phyloP scores from a whole-genome alignment of 2,797 vertebrate genomes.

The Myotis findleyi region DNA sequence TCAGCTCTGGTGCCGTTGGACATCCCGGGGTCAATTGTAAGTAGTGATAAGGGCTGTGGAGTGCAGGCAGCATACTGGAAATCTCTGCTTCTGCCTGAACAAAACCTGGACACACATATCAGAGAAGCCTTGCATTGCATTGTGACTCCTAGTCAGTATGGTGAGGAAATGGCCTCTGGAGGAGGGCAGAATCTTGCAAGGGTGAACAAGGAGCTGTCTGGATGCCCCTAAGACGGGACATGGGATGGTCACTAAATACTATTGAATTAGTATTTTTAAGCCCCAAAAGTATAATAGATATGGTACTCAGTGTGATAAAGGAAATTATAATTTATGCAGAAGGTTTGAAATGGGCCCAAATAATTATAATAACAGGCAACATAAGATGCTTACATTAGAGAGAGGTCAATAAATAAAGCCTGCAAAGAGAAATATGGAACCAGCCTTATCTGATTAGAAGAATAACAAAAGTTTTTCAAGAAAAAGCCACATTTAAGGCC shows the following conservation, averaged over 20 bases:
- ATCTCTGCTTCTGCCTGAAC: background rate
- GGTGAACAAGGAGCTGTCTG: background rate
- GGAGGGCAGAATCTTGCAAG: background rate
- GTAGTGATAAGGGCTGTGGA: background rate
- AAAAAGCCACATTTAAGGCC: background rate
- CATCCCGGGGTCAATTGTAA: background rate
- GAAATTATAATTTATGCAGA: background rate
- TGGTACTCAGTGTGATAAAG: background rate
- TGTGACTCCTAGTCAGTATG: background rate
- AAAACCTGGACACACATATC: background rate
- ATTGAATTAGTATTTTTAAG: background rate
- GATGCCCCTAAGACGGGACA: background rate
- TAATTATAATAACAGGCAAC: background rate
- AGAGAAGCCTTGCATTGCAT: background rate
- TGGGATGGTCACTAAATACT: background rate
- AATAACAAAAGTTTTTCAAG: background rate
- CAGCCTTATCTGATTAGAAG: background rate
- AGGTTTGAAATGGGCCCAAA: background rate
- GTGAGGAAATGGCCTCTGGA: background rate
- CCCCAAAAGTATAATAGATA: background rate
- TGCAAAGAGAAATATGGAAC: background rate
- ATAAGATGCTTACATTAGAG: background rate
- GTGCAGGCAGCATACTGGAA: background rate
- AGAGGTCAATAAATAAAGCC: background rate
- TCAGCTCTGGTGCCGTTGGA: background rate